Base-by-base conservation (phyloP, 2,113 vertebrate genomes). In the Papio anubis region DNA sequence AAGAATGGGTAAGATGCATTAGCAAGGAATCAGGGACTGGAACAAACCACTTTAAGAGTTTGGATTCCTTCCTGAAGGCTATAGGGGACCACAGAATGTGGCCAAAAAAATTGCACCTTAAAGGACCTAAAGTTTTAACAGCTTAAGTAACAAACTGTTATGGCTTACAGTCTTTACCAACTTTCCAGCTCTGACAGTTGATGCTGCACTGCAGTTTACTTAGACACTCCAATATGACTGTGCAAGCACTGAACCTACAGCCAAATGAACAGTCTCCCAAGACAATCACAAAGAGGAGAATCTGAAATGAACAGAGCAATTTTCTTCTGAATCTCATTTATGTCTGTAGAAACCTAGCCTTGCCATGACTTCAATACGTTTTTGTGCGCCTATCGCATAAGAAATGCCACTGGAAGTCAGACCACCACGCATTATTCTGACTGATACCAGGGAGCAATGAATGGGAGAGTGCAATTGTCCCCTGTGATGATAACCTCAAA, bases 311-410 rank as follows among this genome's bases (percentile, higher is more conserved):
- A 66, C 20, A 79, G 16, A 88, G 45, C 40, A 43, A 50, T 84
- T 68, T 93, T 68, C 85, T 93, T 75, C 23, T 82, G 85, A 92
- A 70, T 92, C 27, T 40, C 80, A 86, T 32, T 80, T 91, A 25
- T 6, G 38, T 12, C 52, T 78, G 16, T 48, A 80, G 73, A 78
- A 88, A 85, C 21, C 23, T 25, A 50, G n/a, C 11, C 70, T 81
- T 66, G 55, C 43, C n/a, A 78, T 38, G 92, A 81, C 8, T 12
- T 84, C 82, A 40, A 25, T 61, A 61, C 48, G 48, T 7, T 73
- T 38, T 16, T 70, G 75, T 57, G 21, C 92, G 83, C 35, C 79
- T 3, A 1, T 48, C 21, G 90, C 90, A 23, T 35, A 78, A 88
- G 43, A 88, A 92, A 64, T 25, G 12, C 52, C 66, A 40, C 38